Conservation (phyloP, 2,888 invertebrate species). For the Fragum sueziense region DNA sequence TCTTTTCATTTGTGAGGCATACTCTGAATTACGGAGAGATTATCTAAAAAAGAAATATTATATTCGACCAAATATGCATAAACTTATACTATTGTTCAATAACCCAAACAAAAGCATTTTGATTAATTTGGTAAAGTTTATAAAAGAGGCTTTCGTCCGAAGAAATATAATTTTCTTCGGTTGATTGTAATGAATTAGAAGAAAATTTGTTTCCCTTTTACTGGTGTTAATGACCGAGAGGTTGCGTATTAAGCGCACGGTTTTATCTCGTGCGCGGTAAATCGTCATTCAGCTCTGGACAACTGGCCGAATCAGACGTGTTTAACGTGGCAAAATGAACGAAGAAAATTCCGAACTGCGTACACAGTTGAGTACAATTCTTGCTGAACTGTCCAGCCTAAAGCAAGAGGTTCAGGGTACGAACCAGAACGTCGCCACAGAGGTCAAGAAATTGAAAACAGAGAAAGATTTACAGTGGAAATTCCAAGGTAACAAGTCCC, state of each 20-base stretch:
- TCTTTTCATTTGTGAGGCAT: too few species aligned
- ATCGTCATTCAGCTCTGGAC: constrained; percentile 25
- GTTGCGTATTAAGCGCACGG: background rate
- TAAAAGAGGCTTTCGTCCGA: too few species aligned
- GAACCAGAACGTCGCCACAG: background rate
- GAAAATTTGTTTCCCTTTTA: constrained; percentile 20
- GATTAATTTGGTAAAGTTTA: too few species aligned
- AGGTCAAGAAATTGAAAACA: constrained; percentile 6
- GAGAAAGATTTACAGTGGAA: constrained; percentile 7
- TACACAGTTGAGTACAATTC: background rate
- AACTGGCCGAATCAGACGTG: background rate
- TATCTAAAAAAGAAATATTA: too few species aligned
- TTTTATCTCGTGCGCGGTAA: background rate
- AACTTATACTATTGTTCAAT: too few species aligned
- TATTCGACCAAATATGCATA: too few species aligned
- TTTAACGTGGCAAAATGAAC: background rate
- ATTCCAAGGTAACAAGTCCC: constrained; percentile 15
- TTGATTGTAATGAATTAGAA: constrained; percentile 22
- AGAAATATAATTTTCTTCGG: constrained; percentile 23
- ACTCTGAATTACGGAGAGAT: too few species aligned
- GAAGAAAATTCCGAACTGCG: background rate
- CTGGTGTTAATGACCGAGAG: background rate
- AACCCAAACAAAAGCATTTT: too few species aligned
- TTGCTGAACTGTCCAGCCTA: background rate
- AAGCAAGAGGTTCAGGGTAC: constrained; percentile 22